These are phyloP conservation scores for Ardeotis arabs DNA, from an alignment of 2,113 vertebrate species.

Conservation along the genomic window DNA sequence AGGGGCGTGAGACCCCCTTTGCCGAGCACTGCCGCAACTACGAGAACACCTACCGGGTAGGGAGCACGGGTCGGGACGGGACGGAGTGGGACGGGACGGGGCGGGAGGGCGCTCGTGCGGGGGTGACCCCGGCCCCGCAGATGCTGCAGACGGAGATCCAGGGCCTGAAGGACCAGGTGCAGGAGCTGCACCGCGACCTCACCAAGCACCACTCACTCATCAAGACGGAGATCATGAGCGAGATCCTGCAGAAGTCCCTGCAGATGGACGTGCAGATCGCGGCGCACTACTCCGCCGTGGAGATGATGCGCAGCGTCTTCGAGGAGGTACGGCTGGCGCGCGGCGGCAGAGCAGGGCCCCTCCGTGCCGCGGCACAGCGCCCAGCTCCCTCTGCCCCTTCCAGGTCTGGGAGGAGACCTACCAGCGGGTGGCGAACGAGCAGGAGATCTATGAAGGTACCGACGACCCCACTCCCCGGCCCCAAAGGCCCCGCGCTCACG, in stretches of 20 bases:
- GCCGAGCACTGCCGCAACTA: constrained; percentile 87
- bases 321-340: constrained; percentile 78
- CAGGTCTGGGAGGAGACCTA: constrained; percentile 93
- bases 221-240: constrained; percentile 86
- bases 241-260: constrained; percentile 86
- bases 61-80: fast-evolving
- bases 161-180: constrained; percentile 91
- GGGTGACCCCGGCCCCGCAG: neutral
- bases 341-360: fast-evolving
- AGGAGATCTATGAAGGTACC: constrained; percentile 95
- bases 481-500: fast-evolving
- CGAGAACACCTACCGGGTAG: constrained; percentile 87
- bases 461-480: fast-evolving
- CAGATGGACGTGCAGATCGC: constrained; percentile 86
- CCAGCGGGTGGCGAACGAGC: constrained; percentile 88
- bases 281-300: constrained; percentile 79
- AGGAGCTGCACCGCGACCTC: constrained; percentile 92
- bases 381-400: neutral
- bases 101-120: fast-evolving
- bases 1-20: constrained; percentile 85
- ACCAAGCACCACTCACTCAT: constrained; percentile 94
- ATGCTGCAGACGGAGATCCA: constrained; percentile 87
- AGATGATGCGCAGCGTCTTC: constrained; percentile 85
- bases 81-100: fast-evolving
- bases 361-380: fast-evolving